Percentiles rank a stretch among this genome's conserved stretches.
Conservation (phyloP, 2,888 invertebrate species). For the Nomada flava region DNA sequence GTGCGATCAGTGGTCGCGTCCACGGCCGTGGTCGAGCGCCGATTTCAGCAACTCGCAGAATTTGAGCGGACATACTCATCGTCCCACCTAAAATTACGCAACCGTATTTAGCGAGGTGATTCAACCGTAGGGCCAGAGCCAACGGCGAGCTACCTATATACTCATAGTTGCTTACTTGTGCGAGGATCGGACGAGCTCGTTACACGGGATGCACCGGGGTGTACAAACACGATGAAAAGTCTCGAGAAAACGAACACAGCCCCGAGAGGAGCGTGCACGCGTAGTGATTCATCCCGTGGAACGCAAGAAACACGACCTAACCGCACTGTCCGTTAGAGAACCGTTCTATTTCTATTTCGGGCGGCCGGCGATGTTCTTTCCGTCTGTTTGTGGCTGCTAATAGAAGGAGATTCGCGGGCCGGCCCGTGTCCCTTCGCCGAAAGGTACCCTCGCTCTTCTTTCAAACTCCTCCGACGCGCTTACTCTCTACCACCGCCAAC, state of each 20-base stretch:
- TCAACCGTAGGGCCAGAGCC: conserved; percentile 72
- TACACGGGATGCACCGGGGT: conserved; percentile 38
- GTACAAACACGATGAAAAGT: conserved; percentile 44
- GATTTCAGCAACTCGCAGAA: conserved; percentile 62
- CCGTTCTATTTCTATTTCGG: conserved; percentile 80
- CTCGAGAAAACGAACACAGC: conserved; percentile 50
- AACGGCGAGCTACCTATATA: conserved; percentile 35
- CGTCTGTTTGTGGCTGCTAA: conserved; percentile 81
- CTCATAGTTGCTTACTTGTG: conserved; percentile 22
- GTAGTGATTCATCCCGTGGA: conserved; percentile 69
- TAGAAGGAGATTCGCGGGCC: conserved; percentile 72
- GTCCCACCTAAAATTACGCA: conserved; percentile 79
- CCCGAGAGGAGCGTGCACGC: conserved; percentile 37
- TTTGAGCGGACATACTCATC: conserved; percentile 72
- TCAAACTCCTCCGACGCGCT: neutral
- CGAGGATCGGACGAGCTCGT: conserved; percentile 50
- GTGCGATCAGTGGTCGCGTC: conserved; percentile 30
- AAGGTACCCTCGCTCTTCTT: neutral
- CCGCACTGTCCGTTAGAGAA: conserved; percentile 64
- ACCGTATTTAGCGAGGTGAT: conserved; percentile 80
- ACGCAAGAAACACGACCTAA: conserved; percentile 78
- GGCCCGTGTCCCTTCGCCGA: conserved; percentile 19
- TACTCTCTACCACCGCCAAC: neutral
- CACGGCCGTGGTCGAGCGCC: conserved; percentile 38
- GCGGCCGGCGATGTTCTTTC: conserved; percentile 75